These are phyloP conservation scores for Pachypeltis micranthus DNA, from an alignment of 1,140 invertebrate genomes.

Conservation along the genomic window DNA sequence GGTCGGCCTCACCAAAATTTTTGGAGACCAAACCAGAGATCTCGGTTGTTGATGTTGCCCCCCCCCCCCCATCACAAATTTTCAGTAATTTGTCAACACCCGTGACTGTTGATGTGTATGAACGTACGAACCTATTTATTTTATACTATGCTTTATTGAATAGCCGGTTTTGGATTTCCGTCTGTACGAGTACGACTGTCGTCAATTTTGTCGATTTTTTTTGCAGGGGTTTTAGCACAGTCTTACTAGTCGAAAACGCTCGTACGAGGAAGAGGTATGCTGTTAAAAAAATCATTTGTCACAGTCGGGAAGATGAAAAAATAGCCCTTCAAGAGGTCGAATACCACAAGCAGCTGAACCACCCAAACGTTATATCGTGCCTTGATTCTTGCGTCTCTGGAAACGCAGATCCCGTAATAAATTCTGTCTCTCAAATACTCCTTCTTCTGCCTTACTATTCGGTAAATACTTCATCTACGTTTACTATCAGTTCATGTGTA, in stretches of 20 bases:
- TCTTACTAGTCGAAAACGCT: constrained; percentile 65
- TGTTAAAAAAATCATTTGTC: constrained; percentile 69
- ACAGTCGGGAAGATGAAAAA: constrained; percentile 64
- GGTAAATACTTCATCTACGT: constrained; percentile 36
- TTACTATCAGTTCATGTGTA: background rate
- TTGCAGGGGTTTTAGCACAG: constrained; percentile 69
- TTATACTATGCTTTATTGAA: constrained; percentile 13
- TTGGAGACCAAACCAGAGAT: no score
- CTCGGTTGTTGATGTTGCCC: no score
- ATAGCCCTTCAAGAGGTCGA: constrained; percentile 62
- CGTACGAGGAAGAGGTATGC: constrained; percentile 59
- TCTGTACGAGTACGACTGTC: constrained; percentile 1
- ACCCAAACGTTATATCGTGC: constrained; percentile 65
- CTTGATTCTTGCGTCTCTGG: constrained; percentile 55
- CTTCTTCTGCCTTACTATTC: constrained; percentile 67
- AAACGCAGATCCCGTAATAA: constrained; percentile 50
- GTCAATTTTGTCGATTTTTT: constrained; percentile 25
- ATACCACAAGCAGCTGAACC: constrained; percentile 54
- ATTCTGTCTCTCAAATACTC: constrained; percentile 58
- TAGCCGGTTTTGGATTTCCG: constrained; percentile 11
- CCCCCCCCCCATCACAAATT: no score
- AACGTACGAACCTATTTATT: no score
- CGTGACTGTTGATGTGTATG: no score
- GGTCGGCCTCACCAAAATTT: no score
- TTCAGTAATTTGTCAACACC: no score